Evolutionary conservation across 1,140 invertebrate genomes (phyloP).

Genomic region (Calephelis virginiensis): DNA sequence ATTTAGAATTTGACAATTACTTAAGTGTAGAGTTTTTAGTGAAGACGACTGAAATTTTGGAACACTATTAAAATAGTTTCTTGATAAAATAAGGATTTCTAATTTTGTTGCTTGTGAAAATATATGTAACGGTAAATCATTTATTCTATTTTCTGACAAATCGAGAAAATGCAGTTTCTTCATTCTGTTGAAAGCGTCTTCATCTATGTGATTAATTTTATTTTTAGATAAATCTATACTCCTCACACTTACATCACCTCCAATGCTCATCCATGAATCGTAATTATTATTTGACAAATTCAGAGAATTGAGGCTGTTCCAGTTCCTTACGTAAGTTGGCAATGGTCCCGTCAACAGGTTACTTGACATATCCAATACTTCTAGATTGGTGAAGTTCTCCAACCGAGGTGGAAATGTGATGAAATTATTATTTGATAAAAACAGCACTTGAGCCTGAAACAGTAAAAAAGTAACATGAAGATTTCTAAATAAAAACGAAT

Average conservation of each 20-base stretch:
- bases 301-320: constrained; percentile 67
- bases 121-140: constrained; percentile 70
- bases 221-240: constrained; percentile 77
- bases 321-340: constrained; percentile 58
- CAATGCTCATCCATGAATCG: constrained; percentile 73
- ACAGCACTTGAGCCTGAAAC: constrained; percentile 73
- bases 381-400: constrained; percentile 66
- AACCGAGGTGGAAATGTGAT: constrained; percentile 74
- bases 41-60: constrained; percentile 78
- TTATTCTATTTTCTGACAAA: constrained; percentile 83
- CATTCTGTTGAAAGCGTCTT: constrained; percentile 50
- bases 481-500: not conserved
- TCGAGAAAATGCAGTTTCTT: constrained; percentile 58
- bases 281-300: constrained; percentile 80
- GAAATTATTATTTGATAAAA: constrained; percentile 78
- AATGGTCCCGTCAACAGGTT: constrained; percentile 74
- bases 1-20: constrained; percentile 79
- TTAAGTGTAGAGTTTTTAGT: constrained; percentile 77
- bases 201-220: constrained; percentile 61
- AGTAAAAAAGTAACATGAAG: constrained; percentile 22
- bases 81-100: constrained; percentile 79
- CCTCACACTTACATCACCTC: constrained; percentile 52
- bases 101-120: constrained; percentile 77
- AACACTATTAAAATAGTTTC: constrained; percentile 82
- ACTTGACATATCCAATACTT: constrained; percentile 78